These are phyloP conservation scores for Holacanthella duospinosa DNA, from an alignment of 2,888 invertebrate genomes.

Conservation along the genomic window DNA sequence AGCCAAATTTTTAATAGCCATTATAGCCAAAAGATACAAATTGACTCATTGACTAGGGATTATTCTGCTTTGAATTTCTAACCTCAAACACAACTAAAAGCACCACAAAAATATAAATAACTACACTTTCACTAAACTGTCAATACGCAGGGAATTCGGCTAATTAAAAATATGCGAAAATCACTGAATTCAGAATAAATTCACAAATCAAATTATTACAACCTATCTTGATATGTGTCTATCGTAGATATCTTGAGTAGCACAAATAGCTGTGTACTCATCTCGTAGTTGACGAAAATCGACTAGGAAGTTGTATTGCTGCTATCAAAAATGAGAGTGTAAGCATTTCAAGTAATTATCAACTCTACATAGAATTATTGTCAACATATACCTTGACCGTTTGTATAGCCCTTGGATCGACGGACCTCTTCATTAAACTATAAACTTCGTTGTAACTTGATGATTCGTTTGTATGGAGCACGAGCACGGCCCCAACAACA, in stretches of 20 bases:
- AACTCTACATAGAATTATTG: not conserved
- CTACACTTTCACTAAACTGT: no score
- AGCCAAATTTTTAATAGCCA: no score
- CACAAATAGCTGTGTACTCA: constrained; percentile 7
- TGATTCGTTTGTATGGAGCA: constrained; percentile 16
- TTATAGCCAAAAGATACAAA: no score
- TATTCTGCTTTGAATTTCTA: no score
- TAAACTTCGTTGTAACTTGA: constrained; percentile 13
- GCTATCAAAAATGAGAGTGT: not conserved
- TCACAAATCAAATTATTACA: no score
- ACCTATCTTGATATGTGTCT: not conserved
- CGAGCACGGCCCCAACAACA: constrained; percentile 12
- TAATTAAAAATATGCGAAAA: not conserved
- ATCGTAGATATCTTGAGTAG: not conserved
- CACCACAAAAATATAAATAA: no score
- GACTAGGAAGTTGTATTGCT: constrained; percentile 20
- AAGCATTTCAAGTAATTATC: not conserved
- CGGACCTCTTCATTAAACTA: constrained; percentile 11
- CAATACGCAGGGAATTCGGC: no score
- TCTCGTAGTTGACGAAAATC: constrained; percentile 16
- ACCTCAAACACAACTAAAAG: no score
- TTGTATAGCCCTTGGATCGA: constrained; percentile 15
- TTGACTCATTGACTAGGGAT: no score
- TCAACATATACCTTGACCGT: constrained; percentile 21
- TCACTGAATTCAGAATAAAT: no score